phyloP scores from a whole-genome alignment of 2,888 invertebrate genomes.

The Fragum whitleyi region DNA sequence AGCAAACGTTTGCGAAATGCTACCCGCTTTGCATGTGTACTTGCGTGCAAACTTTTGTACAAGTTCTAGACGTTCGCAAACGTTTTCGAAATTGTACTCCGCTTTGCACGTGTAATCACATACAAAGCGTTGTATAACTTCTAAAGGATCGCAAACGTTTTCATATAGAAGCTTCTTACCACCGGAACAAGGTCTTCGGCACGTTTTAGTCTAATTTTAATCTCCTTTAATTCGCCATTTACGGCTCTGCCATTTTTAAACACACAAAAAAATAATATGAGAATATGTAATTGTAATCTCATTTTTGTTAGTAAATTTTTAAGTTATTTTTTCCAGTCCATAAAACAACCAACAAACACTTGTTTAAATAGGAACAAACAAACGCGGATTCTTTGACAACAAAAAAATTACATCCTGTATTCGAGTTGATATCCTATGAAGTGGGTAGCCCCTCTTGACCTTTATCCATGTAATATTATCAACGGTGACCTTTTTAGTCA shows the following conservation, averaged over 20 bases:
- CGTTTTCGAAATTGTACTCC: too few species aligned
- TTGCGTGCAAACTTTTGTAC: too few species aligned
- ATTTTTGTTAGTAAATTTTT: neutral
- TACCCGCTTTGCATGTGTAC: too few species aligned
- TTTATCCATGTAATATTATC: neutral
- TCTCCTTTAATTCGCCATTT: neutral
- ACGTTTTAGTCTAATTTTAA: too few species aligned
- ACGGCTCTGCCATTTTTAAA: neutral
- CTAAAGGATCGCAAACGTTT: too few species aligned
- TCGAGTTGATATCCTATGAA: neutral
- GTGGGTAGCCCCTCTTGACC: slow-evolving; percentile 1
- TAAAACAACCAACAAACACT: neutral
- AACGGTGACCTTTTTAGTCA: neutral
- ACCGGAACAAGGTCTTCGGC: neutral
- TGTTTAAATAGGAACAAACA: neutral
- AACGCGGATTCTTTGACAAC: neutral
- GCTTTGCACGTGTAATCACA: too few species aligned
- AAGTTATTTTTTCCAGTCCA: neutral
- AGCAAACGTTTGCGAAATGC: too few species aligned
- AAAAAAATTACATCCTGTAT: neutral
- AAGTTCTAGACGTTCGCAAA: too few species aligned
- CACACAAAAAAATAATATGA: too few species aligned
- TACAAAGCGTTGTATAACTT: too few species aligned
- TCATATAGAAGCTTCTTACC: neutral
- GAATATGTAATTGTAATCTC: neutral